Evolutionary conservation across 2,113 vertebrate genomes (phyloP).

Genomic region (Archilochus colubris): DNA sequence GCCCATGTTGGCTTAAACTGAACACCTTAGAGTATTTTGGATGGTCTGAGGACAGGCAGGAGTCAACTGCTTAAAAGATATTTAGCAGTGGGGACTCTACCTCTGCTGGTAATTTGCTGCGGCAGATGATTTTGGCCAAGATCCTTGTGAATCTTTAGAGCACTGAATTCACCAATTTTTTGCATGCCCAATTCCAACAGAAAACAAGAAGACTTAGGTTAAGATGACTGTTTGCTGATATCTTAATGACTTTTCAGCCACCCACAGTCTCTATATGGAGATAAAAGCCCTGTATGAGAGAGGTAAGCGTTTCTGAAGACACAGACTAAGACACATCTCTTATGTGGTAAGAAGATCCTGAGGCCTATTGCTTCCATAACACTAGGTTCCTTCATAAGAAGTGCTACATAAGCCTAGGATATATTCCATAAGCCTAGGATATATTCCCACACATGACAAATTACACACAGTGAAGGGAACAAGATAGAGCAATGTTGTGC

Average conservation of each 20-base stretch:
- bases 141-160: neutral
- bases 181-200: neutral
- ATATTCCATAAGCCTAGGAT: neutral
- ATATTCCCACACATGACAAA: neutral
- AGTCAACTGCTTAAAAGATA: neutral
- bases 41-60: neutral
- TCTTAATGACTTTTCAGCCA: neutral
- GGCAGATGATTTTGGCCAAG: neutral
- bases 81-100: rapidly evolving
- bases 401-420: neutral
- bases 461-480: neutral
- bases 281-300: neutral
- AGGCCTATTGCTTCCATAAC: neutral
- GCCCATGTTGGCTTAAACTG: neutral
- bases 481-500: rapidly evolving
- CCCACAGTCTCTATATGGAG: neutral
- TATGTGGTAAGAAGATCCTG: neutral
- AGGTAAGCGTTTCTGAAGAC: neutral
- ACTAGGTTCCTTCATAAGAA: neutral
- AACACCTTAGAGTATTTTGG: neutral
- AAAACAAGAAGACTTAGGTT: neutral
- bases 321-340: neutral
- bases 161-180: neutral
- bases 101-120: neutral
- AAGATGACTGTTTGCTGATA: neutral